A percentile compares a stretch with the other conserved stretches of the same genome.
Evolutionary conservation across 2,888 invertebrate genomes (phyloP).

Genomic region (Quadroppia sp.): DNA sequence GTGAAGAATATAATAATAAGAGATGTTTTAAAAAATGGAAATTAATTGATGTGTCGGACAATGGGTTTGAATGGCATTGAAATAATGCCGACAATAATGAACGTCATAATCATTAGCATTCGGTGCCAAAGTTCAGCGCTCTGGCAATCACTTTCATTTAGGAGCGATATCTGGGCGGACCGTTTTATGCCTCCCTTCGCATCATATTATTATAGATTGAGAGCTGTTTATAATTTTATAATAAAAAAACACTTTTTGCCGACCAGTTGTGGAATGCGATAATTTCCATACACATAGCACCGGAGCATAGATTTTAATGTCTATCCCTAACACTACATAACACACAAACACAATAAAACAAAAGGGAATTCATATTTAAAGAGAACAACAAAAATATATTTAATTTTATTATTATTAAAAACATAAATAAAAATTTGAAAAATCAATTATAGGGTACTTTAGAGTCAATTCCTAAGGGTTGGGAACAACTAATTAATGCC

Average conservation of each 20-base stretch:
- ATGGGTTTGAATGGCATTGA: conserved; percentile 6
- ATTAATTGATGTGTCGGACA: conserved; percentile 29
- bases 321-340: neutral
- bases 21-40: no score
- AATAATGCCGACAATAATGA: conserved; percentile 16
- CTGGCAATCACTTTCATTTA: conserved; percentile 33
- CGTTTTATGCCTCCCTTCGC: conserved; percentile 24
- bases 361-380: neutral
- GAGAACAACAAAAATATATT: neutral
- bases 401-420: neutral
- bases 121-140: conserved; percentile 34
- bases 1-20: conserved; percentile 6
- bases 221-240: conserved; percentile 34
- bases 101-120: conserved; percentile 23
- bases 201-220: conserved; percentile 37
- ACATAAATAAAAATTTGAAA: neutral
- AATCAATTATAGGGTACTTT: neutral
- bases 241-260: conserved; percentile 33
- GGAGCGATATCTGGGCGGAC: conserved; percentile 24
- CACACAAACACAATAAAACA: neutral
- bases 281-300: neutral
- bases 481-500: no score
- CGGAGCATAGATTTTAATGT: neutral
- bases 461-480: no score
- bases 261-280: conserved; percentile 29